These are phyloP conservation scores for Pegoplata infirma DNA, from an alignment of 2,888 invertebrate species.

Conservation along the genomic window DNA sequence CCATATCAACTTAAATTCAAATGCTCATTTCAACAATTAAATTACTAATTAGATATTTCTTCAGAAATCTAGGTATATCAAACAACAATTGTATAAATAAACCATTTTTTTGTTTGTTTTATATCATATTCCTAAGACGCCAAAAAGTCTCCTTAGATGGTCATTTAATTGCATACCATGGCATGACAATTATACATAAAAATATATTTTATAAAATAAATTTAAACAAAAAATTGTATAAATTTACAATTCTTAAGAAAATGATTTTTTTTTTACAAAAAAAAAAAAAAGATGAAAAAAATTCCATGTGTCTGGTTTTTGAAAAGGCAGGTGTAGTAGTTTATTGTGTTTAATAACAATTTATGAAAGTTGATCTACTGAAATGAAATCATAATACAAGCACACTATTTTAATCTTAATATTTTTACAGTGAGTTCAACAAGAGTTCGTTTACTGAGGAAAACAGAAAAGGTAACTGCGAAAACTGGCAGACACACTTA, in stretches of 20 bases:
- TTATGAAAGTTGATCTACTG: constrained; percentile 55
- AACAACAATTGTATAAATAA: neutral
- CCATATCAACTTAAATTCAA: too few species aligned
- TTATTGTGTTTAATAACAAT: constrained; percentile 3
- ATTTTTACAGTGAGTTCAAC: constrained; percentile 12
- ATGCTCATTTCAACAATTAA: too few species aligned
- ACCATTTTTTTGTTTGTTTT: too few species aligned
- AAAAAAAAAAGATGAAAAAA: constrained; percentile 7
- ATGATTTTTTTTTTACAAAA: constrained; percentile 11
- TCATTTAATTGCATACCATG: constrained; percentile 50
- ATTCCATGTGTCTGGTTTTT: constrained; percentile 30
- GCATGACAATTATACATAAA: constrained; percentile 37
- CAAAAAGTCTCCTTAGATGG: constrained; percentile 59
- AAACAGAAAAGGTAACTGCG: too few species aligned
- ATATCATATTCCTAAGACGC: constrained; percentile 48
- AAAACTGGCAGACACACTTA: too few species aligned
- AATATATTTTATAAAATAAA: too few species aligned
- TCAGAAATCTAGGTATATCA: neutral
- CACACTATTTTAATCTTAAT: neutral
- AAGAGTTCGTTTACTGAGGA: too few species aligned
- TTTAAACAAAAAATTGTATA: constrained; percentile 34
- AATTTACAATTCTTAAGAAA: constrained; percentile 55
- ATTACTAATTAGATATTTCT: too few species aligned
- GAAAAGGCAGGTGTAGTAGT: constrained; percentile 41
- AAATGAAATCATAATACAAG: constrained; percentile 31